Evolutionary conservation across 2,113 vertebrate genomes (phyloP).

Genomic region (Nothoprocta perdicaria): DNA sequence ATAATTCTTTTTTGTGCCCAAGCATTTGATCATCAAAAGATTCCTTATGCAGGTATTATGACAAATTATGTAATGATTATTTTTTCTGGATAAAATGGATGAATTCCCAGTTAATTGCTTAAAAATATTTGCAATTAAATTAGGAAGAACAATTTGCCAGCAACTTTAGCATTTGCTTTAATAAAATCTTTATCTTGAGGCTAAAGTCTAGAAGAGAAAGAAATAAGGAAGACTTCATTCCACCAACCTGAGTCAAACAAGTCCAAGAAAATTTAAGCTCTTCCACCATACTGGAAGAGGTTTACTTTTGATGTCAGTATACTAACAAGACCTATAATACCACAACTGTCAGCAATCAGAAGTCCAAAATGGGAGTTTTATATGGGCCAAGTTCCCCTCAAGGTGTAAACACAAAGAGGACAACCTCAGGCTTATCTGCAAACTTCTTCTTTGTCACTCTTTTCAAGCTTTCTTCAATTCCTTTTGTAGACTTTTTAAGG

Average conservation of each 20-base stretch:
- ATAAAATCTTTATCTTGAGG: neutral
- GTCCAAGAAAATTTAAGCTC: neutral
- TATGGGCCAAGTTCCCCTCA: neutral
- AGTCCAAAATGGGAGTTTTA: neutral
- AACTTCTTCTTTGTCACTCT: constrained; percentile 95
- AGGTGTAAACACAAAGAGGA: neutral
- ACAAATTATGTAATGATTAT: neutral
- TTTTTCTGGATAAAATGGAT: neutral
- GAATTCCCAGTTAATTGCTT: neutral
- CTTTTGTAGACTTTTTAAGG: constrained; percentile 87
- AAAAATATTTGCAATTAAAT: neutral
- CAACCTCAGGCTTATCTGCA: constrained; percentile 92
- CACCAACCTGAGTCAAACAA: neutral
- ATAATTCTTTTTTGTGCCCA: neutral
- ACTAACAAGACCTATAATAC: neutral
- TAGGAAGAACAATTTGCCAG: neutral
- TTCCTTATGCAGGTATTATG: neutral
- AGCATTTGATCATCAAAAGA: neutral
- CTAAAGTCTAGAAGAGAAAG: neutral
- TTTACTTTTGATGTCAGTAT: neutral
- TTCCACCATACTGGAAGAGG: neutral
- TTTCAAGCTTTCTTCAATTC: constrained; percentile 90
- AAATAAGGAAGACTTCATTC: neutral
- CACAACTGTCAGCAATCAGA: neutral
- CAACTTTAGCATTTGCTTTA: neutral